These are phyloP conservation scores for Cryptoprocta ferox DNA, from an alignment of 2,797 vertebrate species.

Conservation along the genomic window DNA sequence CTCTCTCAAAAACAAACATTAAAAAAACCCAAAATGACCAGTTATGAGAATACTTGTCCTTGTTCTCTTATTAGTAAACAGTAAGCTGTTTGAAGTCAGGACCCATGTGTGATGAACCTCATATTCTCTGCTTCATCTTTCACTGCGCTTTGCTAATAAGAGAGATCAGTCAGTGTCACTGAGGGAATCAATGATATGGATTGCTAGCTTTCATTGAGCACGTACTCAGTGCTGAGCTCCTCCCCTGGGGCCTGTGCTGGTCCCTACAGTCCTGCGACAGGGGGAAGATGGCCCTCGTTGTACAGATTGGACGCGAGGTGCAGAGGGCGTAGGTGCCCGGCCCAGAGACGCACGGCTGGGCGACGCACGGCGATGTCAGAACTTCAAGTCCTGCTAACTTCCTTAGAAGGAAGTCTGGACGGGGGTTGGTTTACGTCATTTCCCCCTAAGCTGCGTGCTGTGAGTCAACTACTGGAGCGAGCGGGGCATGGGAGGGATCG, in stretches of 20 bases:
- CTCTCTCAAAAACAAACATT: too few species aligned
- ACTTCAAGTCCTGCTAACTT: not conserved
- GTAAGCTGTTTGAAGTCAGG: not conserved
- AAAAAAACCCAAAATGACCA: too few species aligned
- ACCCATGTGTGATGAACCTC: not conserved
- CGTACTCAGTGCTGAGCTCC: not conserved
- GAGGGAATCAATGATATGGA: too few species aligned
- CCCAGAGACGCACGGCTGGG: not conserved
- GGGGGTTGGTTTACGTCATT: not conserved
- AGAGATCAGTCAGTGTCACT: not conserved
- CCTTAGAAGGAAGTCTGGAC: not conserved
- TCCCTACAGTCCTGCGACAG: fast-evolving
- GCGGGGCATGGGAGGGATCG: too few species aligned
- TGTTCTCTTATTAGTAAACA: not conserved
- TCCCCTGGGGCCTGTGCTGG: not conserved
- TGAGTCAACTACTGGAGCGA: not conserved
- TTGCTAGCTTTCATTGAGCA: too few species aligned
- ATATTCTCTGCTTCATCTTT: not conserved
- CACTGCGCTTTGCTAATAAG: not conserved
- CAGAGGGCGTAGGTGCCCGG: not conserved
- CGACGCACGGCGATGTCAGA: not conserved
- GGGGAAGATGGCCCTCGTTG: not conserved
- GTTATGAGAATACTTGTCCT: too few species aligned
- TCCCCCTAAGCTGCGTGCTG: not conserved
- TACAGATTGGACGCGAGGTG: not conserved